Evolutionary conservation across 2,113 vertebrate species (phyloP).

Genomic region (Clarias macrocephalus): DNA sequence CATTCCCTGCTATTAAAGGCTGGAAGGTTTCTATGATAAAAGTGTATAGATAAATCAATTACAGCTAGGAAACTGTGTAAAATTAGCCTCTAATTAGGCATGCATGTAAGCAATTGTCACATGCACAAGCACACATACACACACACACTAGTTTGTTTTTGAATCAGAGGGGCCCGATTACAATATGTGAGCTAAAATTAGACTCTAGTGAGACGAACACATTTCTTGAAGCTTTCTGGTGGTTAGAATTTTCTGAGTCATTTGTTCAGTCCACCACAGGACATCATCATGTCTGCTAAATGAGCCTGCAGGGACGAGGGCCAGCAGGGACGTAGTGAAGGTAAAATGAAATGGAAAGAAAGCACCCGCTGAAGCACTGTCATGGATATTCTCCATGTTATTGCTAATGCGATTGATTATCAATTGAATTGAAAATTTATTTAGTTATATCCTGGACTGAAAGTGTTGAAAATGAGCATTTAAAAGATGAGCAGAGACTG

Average conservation of each 20-base stretch:
- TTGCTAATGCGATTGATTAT: background rate
- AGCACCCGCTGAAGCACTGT: background rate
- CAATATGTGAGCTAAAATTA: background rate
- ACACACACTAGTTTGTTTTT: background rate
- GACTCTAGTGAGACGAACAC: background rate
- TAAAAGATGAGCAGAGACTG: background rate
- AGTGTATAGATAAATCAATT: too few species aligned
- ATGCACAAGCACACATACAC: background rate
- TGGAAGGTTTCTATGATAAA: too few species aligned
- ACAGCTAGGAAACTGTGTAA: background rate
- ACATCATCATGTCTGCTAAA: slow-evolving; percentile 13
- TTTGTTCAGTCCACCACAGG: slow-evolving; percentile 21
- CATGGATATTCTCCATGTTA: background rate
- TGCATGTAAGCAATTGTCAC: background rate
- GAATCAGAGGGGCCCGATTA: background rate
- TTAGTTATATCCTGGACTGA: background rate
- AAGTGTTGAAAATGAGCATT: too few species aligned
- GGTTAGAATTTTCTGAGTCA: background rate
- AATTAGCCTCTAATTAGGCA: background rate
- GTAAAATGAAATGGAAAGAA: background rate
- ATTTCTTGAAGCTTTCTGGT: slow-evolving; percentile 15
- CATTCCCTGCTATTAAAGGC: background rate
- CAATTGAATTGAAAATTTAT: background rate
- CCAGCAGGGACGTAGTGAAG: background rate
- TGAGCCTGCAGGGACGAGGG: slow-evolving; percentile 10